These are phyloP conservation scores for Oryzias melastigma DNA, from an alignment of 2,113 vertebrate species.

Conservation along the genomic window DNA sequence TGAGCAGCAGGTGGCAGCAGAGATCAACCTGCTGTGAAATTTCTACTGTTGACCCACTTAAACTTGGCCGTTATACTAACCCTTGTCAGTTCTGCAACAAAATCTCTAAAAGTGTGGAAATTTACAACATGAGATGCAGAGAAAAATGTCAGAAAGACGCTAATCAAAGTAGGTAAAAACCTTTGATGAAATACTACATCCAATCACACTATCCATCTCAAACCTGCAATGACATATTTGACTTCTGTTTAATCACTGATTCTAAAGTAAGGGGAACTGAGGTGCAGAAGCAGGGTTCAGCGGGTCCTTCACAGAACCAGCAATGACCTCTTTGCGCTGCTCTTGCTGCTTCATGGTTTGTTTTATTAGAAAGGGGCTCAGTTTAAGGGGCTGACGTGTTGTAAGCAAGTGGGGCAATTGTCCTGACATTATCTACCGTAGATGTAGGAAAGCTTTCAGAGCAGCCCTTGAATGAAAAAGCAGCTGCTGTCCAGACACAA, in stretches of 20 bases:
- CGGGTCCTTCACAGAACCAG: constrained; percentile 9
- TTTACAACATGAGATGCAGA: too few relatives aligned
- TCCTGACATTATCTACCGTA: constrained; percentile 21
- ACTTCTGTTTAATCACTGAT: neutral
- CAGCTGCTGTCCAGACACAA: constrained; percentile 54
- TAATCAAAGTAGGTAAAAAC: too few relatives aligned
- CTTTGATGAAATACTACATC: too few relatives aligned
- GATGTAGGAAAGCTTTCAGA: constrained; percentile 42
- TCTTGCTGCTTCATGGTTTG: constrained; percentile 10
- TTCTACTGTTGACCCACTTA: neutral
- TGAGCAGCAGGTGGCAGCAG: neutral
- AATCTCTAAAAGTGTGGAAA: too few relatives aligned
- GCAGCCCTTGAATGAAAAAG: constrained; percentile 37
- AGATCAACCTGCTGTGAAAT: neutral
- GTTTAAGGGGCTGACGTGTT: constrained; percentile 28
- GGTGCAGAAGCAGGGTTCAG: neutral
- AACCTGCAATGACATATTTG: neutral
- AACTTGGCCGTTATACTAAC: too few relatives aligned
- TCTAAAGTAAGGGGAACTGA: neutral
- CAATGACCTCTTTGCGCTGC: constrained; percentile 9
- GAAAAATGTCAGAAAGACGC: too few relatives aligned
- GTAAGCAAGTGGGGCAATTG: constrained; percentile 28
- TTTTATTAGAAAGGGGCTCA: constrained; percentile 25
- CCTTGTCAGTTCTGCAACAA: too few relatives aligned
- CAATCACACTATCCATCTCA: too few relatives aligned